Evolutionary conservation across 1,140 invertebrate species (phyloP).

Genomic region (Ridgeia piscesae): DNA sequence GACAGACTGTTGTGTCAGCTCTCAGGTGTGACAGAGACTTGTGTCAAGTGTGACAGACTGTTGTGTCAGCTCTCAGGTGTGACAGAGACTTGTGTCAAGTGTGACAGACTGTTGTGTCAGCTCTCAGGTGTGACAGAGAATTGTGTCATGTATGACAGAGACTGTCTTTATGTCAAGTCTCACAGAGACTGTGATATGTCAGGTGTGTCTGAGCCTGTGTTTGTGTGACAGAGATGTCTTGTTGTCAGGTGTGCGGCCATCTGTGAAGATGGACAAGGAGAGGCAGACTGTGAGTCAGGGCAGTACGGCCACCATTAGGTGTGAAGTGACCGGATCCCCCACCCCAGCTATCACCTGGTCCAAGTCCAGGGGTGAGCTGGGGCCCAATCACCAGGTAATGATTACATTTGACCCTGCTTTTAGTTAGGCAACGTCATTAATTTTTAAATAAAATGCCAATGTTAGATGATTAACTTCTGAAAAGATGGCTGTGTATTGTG

Average conservation of each 20-base stretch:
- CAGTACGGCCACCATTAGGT: conserved; percentile 73
- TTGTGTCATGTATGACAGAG: too few relatives aligned
- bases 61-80: too few relatives aligned
- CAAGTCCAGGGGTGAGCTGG: conserved; percentile 66
- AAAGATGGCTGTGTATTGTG: background rate
- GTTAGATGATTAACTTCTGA: background rate
- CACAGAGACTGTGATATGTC: background rate
- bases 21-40: too few relatives aligned
- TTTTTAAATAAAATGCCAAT: background rate
- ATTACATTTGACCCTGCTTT: background rate
- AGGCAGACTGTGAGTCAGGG: conserved; percentile 77
- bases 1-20: too few relatives aligned
- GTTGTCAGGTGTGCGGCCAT: conserved; percentile 56
- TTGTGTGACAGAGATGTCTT: too few relatives aligned
- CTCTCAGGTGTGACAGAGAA: too few relatives aligned
- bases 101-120: too few relatives aligned
- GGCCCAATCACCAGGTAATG: conserved; percentile 50
- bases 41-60: too few relatives aligned
- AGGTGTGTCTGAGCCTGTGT: background rate
- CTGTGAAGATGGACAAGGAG: conserved; percentile 67
- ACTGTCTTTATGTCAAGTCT: background rate
- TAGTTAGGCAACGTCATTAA: background rate
- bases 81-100: too few relatives aligned
- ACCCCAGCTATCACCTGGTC: conserved; percentile 76
- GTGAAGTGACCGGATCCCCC: conserved; percentile 70